phyloP scores from a whole-genome alignment of 2,113 vertebrate genomes.

The Eretmochelys imbricata region DNA sequence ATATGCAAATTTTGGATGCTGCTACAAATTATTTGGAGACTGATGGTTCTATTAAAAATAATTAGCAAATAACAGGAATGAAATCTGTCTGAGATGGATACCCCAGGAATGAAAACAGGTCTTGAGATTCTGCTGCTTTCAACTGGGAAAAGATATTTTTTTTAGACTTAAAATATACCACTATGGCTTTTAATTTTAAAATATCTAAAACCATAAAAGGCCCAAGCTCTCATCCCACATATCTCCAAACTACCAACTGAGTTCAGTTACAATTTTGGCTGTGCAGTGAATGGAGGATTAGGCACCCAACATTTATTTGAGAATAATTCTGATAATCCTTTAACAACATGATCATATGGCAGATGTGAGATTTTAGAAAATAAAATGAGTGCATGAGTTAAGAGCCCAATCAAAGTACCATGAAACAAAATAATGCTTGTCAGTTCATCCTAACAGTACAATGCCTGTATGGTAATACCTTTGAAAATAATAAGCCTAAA shows the following conservation, averaged over 20 bases:
- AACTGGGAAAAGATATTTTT: background rate
- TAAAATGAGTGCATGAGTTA: background rate
- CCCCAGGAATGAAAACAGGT: background rate
- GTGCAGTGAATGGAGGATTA: background rate
- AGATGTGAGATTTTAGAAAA: background rate
- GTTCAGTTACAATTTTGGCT: background rate
- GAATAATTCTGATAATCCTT: background rate
- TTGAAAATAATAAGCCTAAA: background rate
- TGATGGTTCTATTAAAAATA: background rate
- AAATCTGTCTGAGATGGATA: background rate
- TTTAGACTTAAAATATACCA: background rate
- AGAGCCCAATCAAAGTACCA: background rate
- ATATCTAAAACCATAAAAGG: background rate
- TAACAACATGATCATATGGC: background rate
- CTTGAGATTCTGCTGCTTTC: background rate
- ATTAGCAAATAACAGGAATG: background rate
- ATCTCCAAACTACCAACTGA: background rate
- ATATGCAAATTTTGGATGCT: background rate
- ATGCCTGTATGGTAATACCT: background rate
- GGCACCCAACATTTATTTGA: background rate
- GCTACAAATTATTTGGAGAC: background rate
- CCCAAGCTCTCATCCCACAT: background rate
- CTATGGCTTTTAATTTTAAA: background rate
- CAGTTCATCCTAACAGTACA: background rate
- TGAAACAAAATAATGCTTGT: background rate